Conservation (phyloP, 2,797 vertebrate genomes). For the Semaprochilodus insignis region DNA sequence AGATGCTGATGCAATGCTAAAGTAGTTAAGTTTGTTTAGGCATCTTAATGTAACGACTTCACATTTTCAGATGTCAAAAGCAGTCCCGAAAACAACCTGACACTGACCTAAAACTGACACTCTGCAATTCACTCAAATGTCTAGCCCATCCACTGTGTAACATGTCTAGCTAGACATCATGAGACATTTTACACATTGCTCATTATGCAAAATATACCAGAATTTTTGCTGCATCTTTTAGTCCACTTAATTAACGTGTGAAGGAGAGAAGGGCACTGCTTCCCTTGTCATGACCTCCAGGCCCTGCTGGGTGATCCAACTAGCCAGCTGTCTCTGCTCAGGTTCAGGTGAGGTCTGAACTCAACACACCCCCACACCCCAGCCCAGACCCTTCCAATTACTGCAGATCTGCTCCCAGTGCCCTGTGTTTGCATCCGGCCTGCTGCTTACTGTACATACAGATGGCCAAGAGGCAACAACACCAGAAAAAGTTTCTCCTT, state of each 20-base stretch:
- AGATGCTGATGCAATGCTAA: not conserved
- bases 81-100: not conserved
- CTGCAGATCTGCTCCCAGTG: not conserved
- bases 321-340: slow-evolving; percentile 57
- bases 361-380: slow-evolving; percentile 14
- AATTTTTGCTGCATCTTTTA: not conserved
- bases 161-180: not conserved
- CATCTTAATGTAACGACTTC: not conserved
- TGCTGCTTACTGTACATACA: not conserved
- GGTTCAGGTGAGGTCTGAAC: slow-evolving; percentile 56
- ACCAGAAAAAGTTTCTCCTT: not conserved
- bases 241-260: not conserved
- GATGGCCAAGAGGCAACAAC: not conserved
- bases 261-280: slow-evolving; percentile 38
- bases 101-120: not conserved
- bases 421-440: not conserved
- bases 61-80: not conserved
- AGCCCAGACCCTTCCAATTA: slow-evolving; percentile 24
- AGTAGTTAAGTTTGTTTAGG: not conserved
- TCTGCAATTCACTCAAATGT: not conserved
- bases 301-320: slow-evolving; percentile 53
- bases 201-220: not conserved
- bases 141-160: not conserved
- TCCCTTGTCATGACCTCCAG: slow-evolving; percentile 55
- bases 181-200: not conserved